Base-by-base conservation (phyloP, 2,888 invertebrate species). In the Drosophila vallismaia region DNA sequence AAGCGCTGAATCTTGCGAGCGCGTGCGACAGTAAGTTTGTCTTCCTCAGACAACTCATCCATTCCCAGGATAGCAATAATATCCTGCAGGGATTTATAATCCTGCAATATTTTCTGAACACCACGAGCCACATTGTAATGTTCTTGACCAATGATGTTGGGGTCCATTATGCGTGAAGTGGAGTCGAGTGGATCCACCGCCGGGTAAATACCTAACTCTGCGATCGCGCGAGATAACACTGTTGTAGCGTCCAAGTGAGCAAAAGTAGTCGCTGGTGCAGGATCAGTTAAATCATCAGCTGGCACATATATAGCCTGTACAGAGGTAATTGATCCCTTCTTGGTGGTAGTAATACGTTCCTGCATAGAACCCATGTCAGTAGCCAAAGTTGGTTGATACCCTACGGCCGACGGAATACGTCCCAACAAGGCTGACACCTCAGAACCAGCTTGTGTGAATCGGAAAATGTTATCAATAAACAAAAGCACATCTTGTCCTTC, bases 331-430 rank as follows among this genome's bases (percentile, higher is more conserved):
- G 98, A 98, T 82, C 98, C 98, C 92, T 97, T 97, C 92, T 95
- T 97, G 79, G 98, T 98, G 83, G 98, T 97, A 74, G 98, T 98
- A 92, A 98, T 98, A 92, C 98, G 94, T 92, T 98, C 98, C 94
- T 98, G 98, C 97, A 98, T 97, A 90, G 95, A 95, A 76, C 98
- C 98, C 98, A 98, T 98, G 93, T 98, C 98, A 91, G 98, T 98
- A 87, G 97, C 97, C 92, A 98, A 92, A 46, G 98, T 98, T 68
- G 98, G 98, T 91, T 98, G 98, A 92, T 98, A 98, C 92, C 98
- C 98, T 90, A 98, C 97, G 91, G 98, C 98, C 36, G 96, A 96
- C 84, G 98, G 98, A 90, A 98, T 98, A 94, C 98, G 97, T 92
- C 98, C 98, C 92, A 98, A 92, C 93, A 98, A 92, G 83, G 98